Conservation (phyloP, 2,113 vertebrate species). For the Odontesthes bonariensis region DNA sequence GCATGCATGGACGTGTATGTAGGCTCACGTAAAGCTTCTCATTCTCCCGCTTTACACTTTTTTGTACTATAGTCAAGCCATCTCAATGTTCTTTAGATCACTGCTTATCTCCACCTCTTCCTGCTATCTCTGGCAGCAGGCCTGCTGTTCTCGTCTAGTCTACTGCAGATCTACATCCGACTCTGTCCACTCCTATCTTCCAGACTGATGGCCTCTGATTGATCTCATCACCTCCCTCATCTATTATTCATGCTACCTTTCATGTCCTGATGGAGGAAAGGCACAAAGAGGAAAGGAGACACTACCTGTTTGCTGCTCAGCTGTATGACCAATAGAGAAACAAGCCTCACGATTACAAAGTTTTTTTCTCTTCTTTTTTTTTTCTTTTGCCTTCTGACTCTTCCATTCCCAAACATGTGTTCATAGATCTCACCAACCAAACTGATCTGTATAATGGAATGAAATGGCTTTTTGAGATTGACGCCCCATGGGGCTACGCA, state of each 20-base stretch:
- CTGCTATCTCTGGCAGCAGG: slow-evolving; percentile 63
- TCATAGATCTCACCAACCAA: slow-evolving; percentile 86
- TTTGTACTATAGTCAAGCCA: slow-evolving; percentile 25
- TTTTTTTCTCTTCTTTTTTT: slow-evolving; percentile 90
- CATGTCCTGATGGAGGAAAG: slow-evolving; percentile 62
- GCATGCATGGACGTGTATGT: slow-evolving; percentile 47
- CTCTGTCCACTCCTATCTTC: slow-evolving; percentile 73
- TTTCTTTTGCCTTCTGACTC: slow-evolving; percentile 87
- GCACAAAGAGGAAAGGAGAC: slow-evolving; percentile 57
- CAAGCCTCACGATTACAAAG: slow-evolving; percentile 88
- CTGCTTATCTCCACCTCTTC: slow-evolving; percentile 57
- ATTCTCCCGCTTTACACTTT: slow-evolving; percentile 23
- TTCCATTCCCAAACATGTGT: slow-evolving; percentile 84
- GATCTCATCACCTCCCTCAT: slow-evolving; percentile 73
- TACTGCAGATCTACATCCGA: slow-evolving; percentile 56
- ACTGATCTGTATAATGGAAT: slow-evolving; percentile 95
- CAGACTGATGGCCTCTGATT: slow-evolving; percentile 78
- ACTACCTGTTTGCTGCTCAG: slow-evolving; percentile 60
- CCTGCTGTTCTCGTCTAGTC: slow-evolving; percentile 52
- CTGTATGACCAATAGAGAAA: slow-evolving; percentile 38
- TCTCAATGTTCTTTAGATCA: slow-evolving; percentile 27
- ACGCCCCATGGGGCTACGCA: slow-evolving; percentile 89
- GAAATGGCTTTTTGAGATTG: slow-evolving; percentile 88
- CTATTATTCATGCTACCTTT: slow-evolving; percentile 74
- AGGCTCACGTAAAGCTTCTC: slow-evolving; percentile 41